Conservation (phyloP, 1,140 invertebrate genomes). For the Pachyrhynchus sulphureomaculatus region DNA sequence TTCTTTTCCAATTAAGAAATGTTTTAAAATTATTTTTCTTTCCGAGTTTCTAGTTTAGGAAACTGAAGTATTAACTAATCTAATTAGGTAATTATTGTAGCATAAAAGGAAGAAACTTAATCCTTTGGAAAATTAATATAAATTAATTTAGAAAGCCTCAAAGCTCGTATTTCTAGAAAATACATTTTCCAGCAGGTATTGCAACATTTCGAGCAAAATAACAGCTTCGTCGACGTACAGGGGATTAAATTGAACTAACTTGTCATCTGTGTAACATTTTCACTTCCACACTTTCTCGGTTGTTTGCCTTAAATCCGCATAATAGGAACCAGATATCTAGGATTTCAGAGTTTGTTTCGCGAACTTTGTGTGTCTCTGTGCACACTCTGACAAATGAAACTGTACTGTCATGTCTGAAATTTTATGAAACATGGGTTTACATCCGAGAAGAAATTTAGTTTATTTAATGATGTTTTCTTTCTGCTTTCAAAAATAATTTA, state of each 20-base stretch:
- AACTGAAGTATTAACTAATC: too few relatives aligned
- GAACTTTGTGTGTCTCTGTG: slow-evolving; percentile 10
- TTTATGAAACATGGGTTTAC: too few relatives aligned
- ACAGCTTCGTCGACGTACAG: slow-evolving; percentile 11
- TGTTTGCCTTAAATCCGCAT: slow-evolving; percentile 16
- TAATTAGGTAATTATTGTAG: too few relatives aligned
- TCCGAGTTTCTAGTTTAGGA: too few relatives aligned
- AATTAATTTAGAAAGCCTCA: slow-evolving; percentile 17
- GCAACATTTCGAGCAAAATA: slow-evolving; percentile 9
- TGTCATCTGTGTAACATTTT: slow-evolving; percentile 20
- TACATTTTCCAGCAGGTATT: slow-evolving; percentile 11
- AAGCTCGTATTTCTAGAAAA: slow-evolving; percentile 6
- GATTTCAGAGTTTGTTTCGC: slow-evolving; percentile 8
- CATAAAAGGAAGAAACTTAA: slow-evolving; percentile 4
- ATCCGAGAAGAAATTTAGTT: too few relatives aligned
- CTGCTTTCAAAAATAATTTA: too few relatives aligned
- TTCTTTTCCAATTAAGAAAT: too few relatives aligned
- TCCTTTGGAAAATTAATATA: not conserved
- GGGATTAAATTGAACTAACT: slow-evolving; percentile 27
- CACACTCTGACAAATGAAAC: slow-evolving; percentile 15
- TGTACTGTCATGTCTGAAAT: not conserved
- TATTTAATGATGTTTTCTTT: too few relatives aligned
- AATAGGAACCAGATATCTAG: slow-evolving; percentile 18
- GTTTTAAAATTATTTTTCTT: too few relatives aligned
- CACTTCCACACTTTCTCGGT: slow-evolving; percentile 16